Conservation (phyloP, 2,113 vertebrate species). For the Apodemus speciosus region DNA sequence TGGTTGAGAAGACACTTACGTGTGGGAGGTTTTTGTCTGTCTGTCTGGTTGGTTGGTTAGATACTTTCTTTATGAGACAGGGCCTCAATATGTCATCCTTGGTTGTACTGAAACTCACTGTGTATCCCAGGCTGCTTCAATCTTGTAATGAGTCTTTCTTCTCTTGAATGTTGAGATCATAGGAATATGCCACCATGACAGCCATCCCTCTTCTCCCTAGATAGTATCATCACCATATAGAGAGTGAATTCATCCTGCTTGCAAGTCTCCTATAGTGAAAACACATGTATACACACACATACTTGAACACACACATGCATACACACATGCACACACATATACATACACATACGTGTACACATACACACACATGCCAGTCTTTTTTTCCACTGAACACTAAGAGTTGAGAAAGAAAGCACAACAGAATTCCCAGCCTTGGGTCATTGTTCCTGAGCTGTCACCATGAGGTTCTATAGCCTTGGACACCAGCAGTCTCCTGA, state of each 20-base stretch:
- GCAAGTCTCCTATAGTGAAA: neutral
- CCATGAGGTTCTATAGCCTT: too few species aligned
- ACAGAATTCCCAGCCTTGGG: neutral
- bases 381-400: neutral
- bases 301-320: too few species aligned
- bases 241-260: neutral
- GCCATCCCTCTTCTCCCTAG: neutral
- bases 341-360: neutral
- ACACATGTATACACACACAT: neutral
- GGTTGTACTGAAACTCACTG: neutral
- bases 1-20: neutral
- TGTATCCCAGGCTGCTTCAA: neutral
- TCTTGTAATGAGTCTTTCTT: neutral
- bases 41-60: neutral
- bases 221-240: neutral
- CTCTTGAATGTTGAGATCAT: neutral
- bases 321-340: too few species aligned
- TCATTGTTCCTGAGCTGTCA: neutral
- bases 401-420: neutral
- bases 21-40: neutral
- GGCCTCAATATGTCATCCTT: too few species aligned
- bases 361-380: too few species aligned
- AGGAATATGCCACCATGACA: too few species aligned
- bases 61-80: neutral
- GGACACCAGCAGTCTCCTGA: neutral